phyloP scores from a whole-genome alignment of 2,888 invertebrate species.

The Tridacna crocea region DNA sequence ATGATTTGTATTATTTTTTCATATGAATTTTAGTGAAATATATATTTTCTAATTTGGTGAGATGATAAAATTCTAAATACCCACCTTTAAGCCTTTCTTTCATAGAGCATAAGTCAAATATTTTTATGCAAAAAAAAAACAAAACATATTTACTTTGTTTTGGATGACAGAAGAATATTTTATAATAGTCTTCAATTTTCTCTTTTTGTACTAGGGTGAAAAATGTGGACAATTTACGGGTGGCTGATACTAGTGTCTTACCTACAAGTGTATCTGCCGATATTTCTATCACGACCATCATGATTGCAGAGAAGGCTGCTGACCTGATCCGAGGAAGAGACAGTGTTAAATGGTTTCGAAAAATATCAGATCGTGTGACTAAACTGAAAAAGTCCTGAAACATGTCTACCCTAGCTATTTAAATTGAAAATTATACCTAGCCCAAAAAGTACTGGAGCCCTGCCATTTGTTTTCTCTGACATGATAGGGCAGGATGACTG shows the following conservation, averaged over 20 bases:
- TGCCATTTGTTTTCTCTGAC: background rate
- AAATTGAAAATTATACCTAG: background rate
- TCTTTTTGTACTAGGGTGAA: constrained; percentile 63
- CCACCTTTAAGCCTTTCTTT: no score
- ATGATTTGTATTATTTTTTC: no score
- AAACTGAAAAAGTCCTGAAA: constrained; percentile 1
- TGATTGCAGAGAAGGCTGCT: constrained; percentile 70
- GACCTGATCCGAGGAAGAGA: constrained; percentile 63
- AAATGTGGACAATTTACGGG: constrained; percentile 61
- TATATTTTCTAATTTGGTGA: no score
- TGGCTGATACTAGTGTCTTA: constrained; percentile 70
- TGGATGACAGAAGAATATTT: no score
- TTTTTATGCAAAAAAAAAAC: no score
- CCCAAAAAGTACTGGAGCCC: background rate
- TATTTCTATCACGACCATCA: constrained; percentile 64
- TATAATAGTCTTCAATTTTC: no score
- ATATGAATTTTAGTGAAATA: no score
- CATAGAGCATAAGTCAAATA: no score
- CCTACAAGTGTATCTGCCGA: constrained; percentile 68
- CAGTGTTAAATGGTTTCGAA: constrained; percentile 46
- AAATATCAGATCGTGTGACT: constrained; percentile 28
- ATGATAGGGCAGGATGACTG: no score
- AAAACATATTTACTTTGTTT: no score
- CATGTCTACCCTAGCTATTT: background rate
- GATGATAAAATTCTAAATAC: no score